A percentile compares a stretch with the other conserved stretches of the same genome.
These are phyloP conservation scores for Rhynchomys soricoides DNA, from an alignment of 2,113 vertebrate species.

Conservation along the genomic window DNA sequence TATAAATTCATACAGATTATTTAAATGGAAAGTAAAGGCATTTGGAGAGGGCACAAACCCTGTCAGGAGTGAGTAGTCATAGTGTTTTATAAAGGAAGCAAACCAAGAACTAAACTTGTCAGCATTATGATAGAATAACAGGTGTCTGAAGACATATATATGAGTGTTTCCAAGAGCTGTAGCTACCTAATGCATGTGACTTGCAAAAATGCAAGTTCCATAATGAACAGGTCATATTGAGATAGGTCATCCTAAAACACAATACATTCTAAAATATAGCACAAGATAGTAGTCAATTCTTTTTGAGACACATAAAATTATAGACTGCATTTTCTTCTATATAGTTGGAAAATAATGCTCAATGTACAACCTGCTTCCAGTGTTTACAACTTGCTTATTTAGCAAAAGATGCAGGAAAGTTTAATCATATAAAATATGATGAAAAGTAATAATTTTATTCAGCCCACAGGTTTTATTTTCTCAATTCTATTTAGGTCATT, in stretches of 20 bases:
- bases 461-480: neutral
- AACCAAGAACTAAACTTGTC: neutral
- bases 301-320: neutral
- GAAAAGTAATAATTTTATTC: slow-evolving; percentile 20
- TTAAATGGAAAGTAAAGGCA: neutral
- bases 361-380: neutral
- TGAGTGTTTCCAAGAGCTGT: neutral
- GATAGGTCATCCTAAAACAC: neutral
- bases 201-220: neutral
- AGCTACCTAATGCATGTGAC: neutral
- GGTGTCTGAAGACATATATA: neutral
- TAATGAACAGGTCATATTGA: neutral
- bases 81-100: slow-evolving; percentile 1
- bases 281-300: neutral
- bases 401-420: neutral
- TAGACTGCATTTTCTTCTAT: neutral
- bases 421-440: neutral
- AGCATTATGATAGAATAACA: neutral
- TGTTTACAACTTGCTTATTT: neutral
- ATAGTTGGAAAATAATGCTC: neutral
- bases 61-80: neutral
- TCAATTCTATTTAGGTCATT: neutral
- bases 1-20: slow-evolving; percentile 24
- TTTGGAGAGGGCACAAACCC: neutral
- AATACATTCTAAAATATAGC: neutral